Evolutionary conservation across 2,113 vertebrate genomes (phyloP), one percentile per base, ranked within the genome.

Genomic region (Oceanodroma tethys): DNA sequence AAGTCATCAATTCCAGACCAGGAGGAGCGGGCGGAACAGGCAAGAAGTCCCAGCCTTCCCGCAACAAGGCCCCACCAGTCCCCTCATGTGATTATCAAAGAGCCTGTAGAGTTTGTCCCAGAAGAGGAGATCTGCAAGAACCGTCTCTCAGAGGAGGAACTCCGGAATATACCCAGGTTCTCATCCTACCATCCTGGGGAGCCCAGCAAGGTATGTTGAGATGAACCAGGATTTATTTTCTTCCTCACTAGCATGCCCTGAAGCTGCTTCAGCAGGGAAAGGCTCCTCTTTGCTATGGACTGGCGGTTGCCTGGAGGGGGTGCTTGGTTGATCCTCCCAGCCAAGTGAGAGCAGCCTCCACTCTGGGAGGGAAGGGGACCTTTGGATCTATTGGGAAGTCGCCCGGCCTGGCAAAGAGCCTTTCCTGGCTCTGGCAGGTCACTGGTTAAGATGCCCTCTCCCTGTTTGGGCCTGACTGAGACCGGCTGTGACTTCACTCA

Each of bases 51-150:
- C 38, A 98, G 92, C 86, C 95, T 98, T 36, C 91, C 98, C 73
- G 90, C 97, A 42, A 43, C 97, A 94, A 98, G 97, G 94, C 95
- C 97, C 97, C 86, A 95, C 75, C 95, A 93, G 60, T 93, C 74
- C 82, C 78, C 76, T 74, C 86, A 87, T 18, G 87, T 98, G 88
- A 97, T 98, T 29, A 97, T 99, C 93, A 98, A 97, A 63, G 99
- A 99, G 34, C 96, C 97, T 25, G 97, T 99, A 8, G 86, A 98
- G 93, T 97, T 97, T 40, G 88, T 99, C 62, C 97, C 98, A 4
- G 98, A 99, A 48, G 98, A 99, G 93, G 99, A 99, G 90, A 99
- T 99, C 95, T 93, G 79, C 94, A 98, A 92, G 87, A 99, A 99
- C 93, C 98, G 98, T 34, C 98, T 99, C 78, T 98, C 99, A 12